phyloP scores from a whole-genome alignment of 2,888 invertebrate species.

The Proisotoma minuta region DNA sequence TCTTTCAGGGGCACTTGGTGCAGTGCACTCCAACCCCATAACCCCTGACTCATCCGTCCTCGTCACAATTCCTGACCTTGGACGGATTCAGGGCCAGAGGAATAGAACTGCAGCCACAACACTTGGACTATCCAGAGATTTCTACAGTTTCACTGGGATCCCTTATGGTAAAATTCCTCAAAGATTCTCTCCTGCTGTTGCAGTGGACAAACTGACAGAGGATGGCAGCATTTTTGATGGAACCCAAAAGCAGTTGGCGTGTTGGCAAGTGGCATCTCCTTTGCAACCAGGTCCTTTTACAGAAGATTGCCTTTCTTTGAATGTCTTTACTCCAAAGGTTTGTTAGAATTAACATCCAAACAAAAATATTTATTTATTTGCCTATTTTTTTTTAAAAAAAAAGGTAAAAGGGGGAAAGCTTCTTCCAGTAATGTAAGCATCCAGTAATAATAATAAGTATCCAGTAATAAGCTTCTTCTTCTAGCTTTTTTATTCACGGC shows the following conservation, averaged over 20 bases:
- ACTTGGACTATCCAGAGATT: background rate
- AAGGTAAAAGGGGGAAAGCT: too few relatives aligned
- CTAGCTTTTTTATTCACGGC: slow-evolving; percentile 20
- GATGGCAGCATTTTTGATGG: slow-evolving; percentile 20
- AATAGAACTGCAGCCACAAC: background rate
- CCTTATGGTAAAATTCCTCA: slow-evolving; percentile 12
- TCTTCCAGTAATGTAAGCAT: too few relatives aligned
- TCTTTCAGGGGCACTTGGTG: too few relatives aligned
- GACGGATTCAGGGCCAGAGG: background rate
- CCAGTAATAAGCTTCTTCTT: slow-evolving; percentile 3
- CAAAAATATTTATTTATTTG: background rate
- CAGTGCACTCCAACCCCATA: too few relatives aligned
- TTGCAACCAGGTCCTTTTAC: background rate
- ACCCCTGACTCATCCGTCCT: too few relatives aligned
- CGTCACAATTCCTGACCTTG: background rate
- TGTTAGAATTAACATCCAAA: background rate
- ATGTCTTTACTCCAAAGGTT: slow-evolving; percentile 80
- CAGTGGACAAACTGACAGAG: background rate
- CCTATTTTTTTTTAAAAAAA: too few relatives aligned
- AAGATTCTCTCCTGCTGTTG: slow-evolving; percentile 4
- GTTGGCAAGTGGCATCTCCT: slow-evolving; percentile 2
- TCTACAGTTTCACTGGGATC: slow-evolving; percentile 11
- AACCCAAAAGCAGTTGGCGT: background rate
- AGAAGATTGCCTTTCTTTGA: slow-evolving; percentile 82
- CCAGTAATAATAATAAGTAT: too few relatives aligned